Evolutionary conservation across 2,797 vertebrate species (phyloP).

Genomic region (Hoplostethus mediterraneus): DNA sequence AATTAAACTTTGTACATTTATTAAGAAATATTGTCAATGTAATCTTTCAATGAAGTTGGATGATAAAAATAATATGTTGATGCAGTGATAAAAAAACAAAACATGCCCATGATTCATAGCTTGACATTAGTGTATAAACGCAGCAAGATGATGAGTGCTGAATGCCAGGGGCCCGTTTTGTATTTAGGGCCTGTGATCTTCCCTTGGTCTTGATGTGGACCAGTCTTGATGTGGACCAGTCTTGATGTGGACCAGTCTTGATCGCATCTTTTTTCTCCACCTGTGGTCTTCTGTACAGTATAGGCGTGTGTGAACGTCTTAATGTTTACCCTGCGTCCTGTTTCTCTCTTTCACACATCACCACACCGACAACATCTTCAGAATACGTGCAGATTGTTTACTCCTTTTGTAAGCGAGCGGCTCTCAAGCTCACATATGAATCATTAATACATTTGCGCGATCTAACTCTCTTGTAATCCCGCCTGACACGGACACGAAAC

Average conservation of each 20-base stretch:
- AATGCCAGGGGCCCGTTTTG: no score
- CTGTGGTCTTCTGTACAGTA: conserved; percentile 6
- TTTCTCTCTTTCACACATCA: conserved; percentile 8
- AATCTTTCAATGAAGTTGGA: no score
- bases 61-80: no score
- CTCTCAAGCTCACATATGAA: conserved; percentile 73
- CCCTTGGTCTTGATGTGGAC: background rate
- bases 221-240: background rate
- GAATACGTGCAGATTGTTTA: conserved; percentile 54
- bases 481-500: conserved; percentile 54
- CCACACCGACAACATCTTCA: conserved; percentile 25
- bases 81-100: no score
- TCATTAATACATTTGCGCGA: conserved; percentile 75
- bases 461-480: conserved; percentile 72
- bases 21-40: no score
- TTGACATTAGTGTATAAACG: no score
- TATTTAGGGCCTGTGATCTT: no score
- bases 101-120: no score
- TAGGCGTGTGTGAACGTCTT: background rate
- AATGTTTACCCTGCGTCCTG: background rate
- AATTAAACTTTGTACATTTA: no score
- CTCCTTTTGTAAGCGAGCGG: conserved; percentile 70
- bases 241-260: background rate
- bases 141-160: no score
- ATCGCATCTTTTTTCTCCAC: background rate